Base-by-base conservation (phyloP, 2,113 vertebrate species). In the Aptenodytes patagonicus region DNA sequence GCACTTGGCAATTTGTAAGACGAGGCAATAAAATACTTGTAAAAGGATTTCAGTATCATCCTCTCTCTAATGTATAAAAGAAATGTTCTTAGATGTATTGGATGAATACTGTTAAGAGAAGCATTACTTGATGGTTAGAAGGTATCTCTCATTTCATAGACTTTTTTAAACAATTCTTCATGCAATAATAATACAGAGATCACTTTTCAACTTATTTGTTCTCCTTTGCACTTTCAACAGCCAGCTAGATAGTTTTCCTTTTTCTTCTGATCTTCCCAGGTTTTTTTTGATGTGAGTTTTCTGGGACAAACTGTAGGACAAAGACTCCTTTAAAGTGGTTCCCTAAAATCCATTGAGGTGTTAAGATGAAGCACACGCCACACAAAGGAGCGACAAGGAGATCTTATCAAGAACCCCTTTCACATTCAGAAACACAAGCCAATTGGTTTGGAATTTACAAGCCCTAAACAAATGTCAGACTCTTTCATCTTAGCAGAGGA, bases 201-300 rank as follows among this genome's bases (percentile, higher is more conserved):
- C 34, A 7, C 58, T 95, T 82, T 90, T 77, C 90, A 77, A 57
- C 44, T 86, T 95, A 90, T 94, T 96, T 96, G 82, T 93, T 96
- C 94, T 84, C 86, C 81, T 95, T 97, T 97, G 81, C 95, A 75
- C 94, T 98, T 97, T 95, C 77, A 95, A 76, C 77, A 92, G 64
- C 83, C 90, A 92, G 11, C 82, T 55, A 95, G 80, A 40, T 95
- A 85, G 89, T 91, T 89, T 83, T 75, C 80, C 62, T 85, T 96
- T 89, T 90, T 71, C 96, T 96, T 98, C 98, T 98, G 98, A 98
- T 99, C 98, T 98, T 94, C 72, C 87, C 65, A 83, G 87, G 26
- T 75, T 97, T 97, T 98, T 98, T 98, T 98, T 98, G 98, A 98
- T 98, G 98, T 98, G 97, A 98, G 92, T 92, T 98, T 98, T 98